Conservation (phyloP, 2,888 invertebrate genomes). For the Caenorhabditis plicata region DNA sequence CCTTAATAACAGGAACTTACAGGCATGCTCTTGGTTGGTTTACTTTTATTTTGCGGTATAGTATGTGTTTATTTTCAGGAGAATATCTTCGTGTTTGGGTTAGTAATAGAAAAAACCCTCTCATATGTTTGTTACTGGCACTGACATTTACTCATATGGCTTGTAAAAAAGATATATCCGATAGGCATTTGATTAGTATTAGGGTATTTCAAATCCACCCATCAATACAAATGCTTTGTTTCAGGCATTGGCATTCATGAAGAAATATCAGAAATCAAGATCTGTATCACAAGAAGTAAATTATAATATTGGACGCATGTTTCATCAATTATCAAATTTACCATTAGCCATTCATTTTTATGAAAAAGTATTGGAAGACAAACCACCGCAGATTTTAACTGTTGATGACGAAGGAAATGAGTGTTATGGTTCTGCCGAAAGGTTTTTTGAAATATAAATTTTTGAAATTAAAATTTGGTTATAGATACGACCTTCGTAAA, state of each 20-base stretch:
- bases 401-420: constrained; percentile 35
- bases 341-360: constrained; percentile 58
- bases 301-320: constrained; percentile 61
- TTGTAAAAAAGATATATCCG: constrained; percentile 62
- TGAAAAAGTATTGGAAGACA: constrained; percentile 38
- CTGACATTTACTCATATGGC: constrained; percentile 63
- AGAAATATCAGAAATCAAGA: constrained; percentile 49
- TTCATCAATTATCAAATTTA: constrained; percentile 60
- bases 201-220: constrained; percentile 24
- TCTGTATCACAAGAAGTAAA: constrained; percentile 43
- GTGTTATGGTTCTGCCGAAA: constrained; percentile 1
- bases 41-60: too few species aligned
- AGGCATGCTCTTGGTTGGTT: constrained; percentile 60
- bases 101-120: constrained; percentile 44
- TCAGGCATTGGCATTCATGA: constrained; percentile 59
- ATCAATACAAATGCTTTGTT: constrained; percentile 1
- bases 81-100: constrained; percentile 60
- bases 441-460: too few species aligned
- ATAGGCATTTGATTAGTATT: constrained; percentile 54
- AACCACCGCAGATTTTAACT: constrained; percentile 22
- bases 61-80: too few species aligned
- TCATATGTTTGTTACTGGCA: constrained; percentile 56
- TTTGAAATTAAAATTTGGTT: too few species aligned
- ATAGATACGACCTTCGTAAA: constrained; percentile 33
- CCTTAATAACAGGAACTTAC: constrained; percentile 62